These are phyloP conservation scores for Drosophila yooni DNA, from an alignment of 2,888 invertebrate genomes.

Conservation along the genomic window DNA sequence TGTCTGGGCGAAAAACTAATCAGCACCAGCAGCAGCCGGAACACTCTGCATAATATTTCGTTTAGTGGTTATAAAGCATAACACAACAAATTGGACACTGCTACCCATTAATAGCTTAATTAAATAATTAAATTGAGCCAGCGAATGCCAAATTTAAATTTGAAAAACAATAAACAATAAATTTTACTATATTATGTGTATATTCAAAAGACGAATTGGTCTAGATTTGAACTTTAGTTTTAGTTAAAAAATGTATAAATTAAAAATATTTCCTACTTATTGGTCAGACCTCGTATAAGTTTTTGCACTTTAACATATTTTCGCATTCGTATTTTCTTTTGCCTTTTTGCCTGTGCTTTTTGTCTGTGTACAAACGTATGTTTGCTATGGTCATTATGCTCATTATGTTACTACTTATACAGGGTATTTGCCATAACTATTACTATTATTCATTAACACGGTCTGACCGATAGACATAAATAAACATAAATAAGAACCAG, in stretches of 20 bases:
- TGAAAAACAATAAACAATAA: neutral
- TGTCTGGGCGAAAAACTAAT: slow-evolving; percentile 53
- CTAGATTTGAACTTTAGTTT: neutral
- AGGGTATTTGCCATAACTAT: slow-evolving; percentile 51
- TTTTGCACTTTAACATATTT: no score
- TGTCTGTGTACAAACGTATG: neutral
- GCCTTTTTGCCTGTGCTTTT: neutral
- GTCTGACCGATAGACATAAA: slow-evolving; percentile 38
- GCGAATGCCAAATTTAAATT: neutral
- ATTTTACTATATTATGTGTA: no score
- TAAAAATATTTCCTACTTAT: neutral
- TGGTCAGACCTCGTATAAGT: no score
- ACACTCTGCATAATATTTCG: slow-evolving; percentile 5
- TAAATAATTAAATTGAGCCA: neutral
- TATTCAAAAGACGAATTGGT: neutral
- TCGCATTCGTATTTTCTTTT: neutral
- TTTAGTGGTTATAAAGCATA: neutral
- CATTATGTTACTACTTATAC: neutral
- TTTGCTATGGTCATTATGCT: neutral
- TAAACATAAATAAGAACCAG: slow-evolving; percentile 73
- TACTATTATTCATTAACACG: slow-evolving; percentile 62
- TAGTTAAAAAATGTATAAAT: neutral
- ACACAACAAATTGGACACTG: neutral
- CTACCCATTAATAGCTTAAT: slow-evolving; percentile 2
- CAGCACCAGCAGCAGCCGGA: slow-evolving; percentile 27